Base-by-base conservation (phyloP, 2,888 invertebrate genomes). In the Caenorhabditis sp. region DNA sequence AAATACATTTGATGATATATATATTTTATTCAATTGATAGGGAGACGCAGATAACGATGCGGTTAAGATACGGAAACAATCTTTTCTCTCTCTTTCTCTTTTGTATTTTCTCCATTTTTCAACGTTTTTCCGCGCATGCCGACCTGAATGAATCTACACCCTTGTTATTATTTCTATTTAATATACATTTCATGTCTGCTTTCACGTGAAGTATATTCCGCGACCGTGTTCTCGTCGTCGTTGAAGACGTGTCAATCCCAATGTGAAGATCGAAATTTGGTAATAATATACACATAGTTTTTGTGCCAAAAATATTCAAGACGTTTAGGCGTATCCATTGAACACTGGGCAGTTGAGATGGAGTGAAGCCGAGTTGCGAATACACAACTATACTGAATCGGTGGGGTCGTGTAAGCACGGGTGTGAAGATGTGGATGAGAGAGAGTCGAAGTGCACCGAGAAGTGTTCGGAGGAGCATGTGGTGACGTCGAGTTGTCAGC, bases 211-310 rank as follows among this genome's bases (percentile, higher is more conserved):
- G 25, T 27, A 49, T 8, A 60, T n/a, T 38, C 70, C 1, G 77
- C 81, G 14, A 84, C 84, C 12, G 78, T 84, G 20, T 83, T 83
- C 70, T 83, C 82, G 12, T 81, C 81, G 17, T 82, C 82, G 2
- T 61, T 81, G 36, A 83, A 84, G 62, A 65, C 70, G 12, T 84
- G 84, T 63, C 78, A 81, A 63, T 78, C 77, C 53, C 83, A 84
- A 56, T 85, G 85, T 59, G 68, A 80, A n/a, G 84, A 84, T 50
- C 59, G 78, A 49, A 85, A 84, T 73, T 73, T 85, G 72, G 85
- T 85, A 54, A n/a, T n/a, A n/a, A n/a, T n/a, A n/a, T n/a, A n/a
- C n/a, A n/a, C n/a, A n/a, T n/a, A 58, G 53, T 25, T 14, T 21
- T 21, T 10, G 20, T 10, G 31, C 31, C 7, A 25, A 26, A 23